phyloP scores from a whole-genome alignment of 2,797 vertebrate genomes.

The Peromyscus eremicus region DNA sequence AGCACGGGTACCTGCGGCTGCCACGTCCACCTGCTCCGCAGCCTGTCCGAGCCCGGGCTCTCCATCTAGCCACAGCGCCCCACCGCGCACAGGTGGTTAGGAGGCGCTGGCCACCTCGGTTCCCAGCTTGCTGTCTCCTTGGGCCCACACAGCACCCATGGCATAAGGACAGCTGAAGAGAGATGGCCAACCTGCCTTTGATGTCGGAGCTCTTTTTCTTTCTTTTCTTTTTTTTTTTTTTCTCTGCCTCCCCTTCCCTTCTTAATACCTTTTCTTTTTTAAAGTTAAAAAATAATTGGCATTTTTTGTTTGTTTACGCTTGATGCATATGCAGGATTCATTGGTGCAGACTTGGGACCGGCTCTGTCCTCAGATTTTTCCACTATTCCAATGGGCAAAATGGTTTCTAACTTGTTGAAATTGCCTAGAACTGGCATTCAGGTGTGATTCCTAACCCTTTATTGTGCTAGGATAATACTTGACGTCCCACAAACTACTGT shows the following conservation, averaged over 20 bases:
- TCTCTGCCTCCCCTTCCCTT: too few relatives aligned
- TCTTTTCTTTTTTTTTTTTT: not conserved
- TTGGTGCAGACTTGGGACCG: not conserved
- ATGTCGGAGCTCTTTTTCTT: too few relatives aligned
- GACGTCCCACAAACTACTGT: not conserved
- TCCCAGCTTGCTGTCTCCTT: not conserved
- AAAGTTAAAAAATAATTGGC: not conserved
- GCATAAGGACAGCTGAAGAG: not conserved
- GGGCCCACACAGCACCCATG: not conserved
- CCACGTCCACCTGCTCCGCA: not conserved
- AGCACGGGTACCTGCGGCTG: not conserved
- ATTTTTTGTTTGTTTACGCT: not conserved
- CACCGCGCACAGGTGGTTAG: not conserved
- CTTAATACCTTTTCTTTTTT: not conserved
- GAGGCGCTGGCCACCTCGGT: not conserved
- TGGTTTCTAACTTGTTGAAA: constrained; percentile 21
- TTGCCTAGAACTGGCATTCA: not conserved
- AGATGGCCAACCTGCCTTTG: not conserved
- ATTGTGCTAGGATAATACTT: not conserved
- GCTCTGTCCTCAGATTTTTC: not conserved
- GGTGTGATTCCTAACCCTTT: not conserved
- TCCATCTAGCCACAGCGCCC: not conserved
- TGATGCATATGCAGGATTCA: not conserved
- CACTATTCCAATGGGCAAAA: not conserved
- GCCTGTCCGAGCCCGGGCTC: not conserved